A percentile compares a stretch with the other conserved stretches of the same genome.
Evolutionary conservation across 2,888 invertebrate genomes (phyloP).

Genomic region (Drosophila mettleri): DNA sequence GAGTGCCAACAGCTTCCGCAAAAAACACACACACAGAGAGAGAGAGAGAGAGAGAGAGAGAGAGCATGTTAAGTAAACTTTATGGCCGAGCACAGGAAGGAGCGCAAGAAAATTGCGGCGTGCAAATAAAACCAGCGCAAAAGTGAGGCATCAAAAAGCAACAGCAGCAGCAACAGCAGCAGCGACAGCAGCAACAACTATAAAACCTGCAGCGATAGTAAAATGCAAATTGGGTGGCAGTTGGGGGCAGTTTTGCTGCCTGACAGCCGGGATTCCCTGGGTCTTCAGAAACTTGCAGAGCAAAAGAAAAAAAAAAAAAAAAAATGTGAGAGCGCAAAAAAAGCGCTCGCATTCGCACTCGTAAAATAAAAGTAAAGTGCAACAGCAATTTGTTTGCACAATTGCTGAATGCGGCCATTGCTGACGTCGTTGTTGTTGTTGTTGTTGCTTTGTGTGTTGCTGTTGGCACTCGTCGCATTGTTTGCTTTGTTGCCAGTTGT

Average conservation of each 20-base stretch:
- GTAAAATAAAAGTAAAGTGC: conserved; percentile 81
- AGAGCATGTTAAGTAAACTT: conserved; percentile 79
- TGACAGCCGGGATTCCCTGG: conserved; percentile 64
- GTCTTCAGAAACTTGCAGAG: conserved; percentile 31
- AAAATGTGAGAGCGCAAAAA: too few species aligned
- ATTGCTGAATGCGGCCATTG: conserved; percentile 76
- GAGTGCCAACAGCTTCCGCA: conserved; percentile 68
- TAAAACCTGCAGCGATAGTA: conserved; percentile 80
- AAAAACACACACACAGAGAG: too few species aligned
- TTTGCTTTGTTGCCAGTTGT: conserved; percentile 79
- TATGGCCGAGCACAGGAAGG: conserved; percentile 62
- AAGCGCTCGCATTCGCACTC: conserved; percentile 72
- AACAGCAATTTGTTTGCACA: conserved; percentile 80
- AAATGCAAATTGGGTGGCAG: conserved; percentile 75
- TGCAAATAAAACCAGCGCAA: conserved; percentile 74
- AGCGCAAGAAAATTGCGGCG: conserved; percentile 68
- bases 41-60: neutral
- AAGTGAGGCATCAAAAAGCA: conserved; percentile 77
- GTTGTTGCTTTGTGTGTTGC: conserved; percentile 58
- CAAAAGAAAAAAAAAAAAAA: conserved; percentile 25
- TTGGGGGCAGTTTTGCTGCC: conserved; percentile 38
- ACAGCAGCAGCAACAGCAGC: conserved; percentile 50
- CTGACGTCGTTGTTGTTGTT: conserved; percentile 51
- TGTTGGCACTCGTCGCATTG: conserved; percentile 79
- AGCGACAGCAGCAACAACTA: conserved; percentile 61